Conservation (phyloP, 2,888 invertebrate species). For the Melikaiella ostensackeni region DNA sequence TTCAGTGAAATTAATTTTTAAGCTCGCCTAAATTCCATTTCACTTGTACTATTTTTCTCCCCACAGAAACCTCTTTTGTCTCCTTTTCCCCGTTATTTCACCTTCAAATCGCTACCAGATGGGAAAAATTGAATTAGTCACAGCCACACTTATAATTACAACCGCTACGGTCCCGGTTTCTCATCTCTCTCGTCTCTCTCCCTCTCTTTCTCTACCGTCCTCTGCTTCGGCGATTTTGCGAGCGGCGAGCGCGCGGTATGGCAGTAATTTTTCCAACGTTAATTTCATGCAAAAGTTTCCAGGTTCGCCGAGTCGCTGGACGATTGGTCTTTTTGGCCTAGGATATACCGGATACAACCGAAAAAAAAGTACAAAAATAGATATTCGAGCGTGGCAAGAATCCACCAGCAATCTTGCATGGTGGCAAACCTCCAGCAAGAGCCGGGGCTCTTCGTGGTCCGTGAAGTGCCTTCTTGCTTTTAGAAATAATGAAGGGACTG, state of each 20-base stretch:
- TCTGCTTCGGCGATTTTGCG: conserved; percentile 17
- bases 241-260: conserved; percentile 52
- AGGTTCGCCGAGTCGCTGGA: conserved; percentile 46
- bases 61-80: conserved; percentile 29
- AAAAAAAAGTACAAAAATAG: conserved; percentile 46
- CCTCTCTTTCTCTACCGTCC: conserved; percentile 29
- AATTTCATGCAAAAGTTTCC: conserved; percentile 68
- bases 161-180: conserved; percentile 39
- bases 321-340: conserved; percentile 52
- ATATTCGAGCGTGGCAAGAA: conserved; percentile 35
- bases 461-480: conserved; percentile 54
- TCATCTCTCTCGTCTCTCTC: conserved; percentile 23
- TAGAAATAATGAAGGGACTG: conserved; percentile 60
- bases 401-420: conserved; percentile 39
- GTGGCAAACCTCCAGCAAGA: conserved; percentile 30
- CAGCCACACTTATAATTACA: conserved; percentile 63
- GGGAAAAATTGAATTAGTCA: conserved; percentile 66
- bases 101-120: conserved; percentile 63
- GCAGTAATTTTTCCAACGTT: conserved; percentile 67
- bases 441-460: conserved; percentile 1
- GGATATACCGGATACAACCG: conserved; percentile 34
- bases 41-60: conserved; percentile 5
- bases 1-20: conserved; percentile 28
- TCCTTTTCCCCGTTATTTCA: conserved; percentile 34
- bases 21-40: conserved; percentile 30